A percentile compares a stretch with the other conserved stretches of the same genome.
Conservation (phyloP, 2,888 invertebrate species). For the Chromoteleia sp. region DNA sequence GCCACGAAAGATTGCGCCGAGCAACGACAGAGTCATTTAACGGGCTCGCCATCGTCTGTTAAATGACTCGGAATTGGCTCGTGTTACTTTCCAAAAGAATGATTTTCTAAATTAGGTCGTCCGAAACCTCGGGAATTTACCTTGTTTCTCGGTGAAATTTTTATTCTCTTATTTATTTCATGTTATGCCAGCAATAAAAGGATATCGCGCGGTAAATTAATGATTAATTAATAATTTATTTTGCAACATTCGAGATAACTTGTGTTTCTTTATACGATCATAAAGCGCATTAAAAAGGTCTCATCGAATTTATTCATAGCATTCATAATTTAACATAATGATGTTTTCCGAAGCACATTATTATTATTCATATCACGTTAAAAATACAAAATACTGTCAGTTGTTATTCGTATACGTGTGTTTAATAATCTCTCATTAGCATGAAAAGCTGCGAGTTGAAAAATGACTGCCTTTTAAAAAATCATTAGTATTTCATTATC, state of each 20-base stretch:
- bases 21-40: too few relatives aligned
- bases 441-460: slow-evolving; percentile 12
- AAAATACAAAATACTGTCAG: background rate
- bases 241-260: background rate
- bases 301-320: background rate
- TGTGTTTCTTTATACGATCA: background rate
- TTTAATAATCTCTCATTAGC: slow-evolving; percentile 20
- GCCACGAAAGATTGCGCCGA: slow-evolving; percentile 30
- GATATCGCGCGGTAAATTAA: too few relatives aligned
- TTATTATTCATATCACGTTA: background rate
- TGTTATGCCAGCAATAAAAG: background rate
- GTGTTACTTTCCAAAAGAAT: slow-evolving; percentile 66
- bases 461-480: slow-evolving; percentile 22
- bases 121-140: slow-evolving; percentile 8
- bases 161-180: background rate
- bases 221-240: too few relatives aligned
- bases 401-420: background rate
- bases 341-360: background rate
- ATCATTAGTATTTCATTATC: slow-evolving; percentile 36
- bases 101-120: slow-evolving; percentile 56
- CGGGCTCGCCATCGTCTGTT: slow-evolving; percentile 72
- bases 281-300: too few relatives aligned
- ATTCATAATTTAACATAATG: slow-evolving; percentile 1
- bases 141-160: background rate
- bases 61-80: slow-evolving; percentile 78